Evolutionary conservation across 30 jellyfish, hydroid and myxozoan genomes (phyloP).

Genomic region (Thelohanellus kitauei): DNA sequence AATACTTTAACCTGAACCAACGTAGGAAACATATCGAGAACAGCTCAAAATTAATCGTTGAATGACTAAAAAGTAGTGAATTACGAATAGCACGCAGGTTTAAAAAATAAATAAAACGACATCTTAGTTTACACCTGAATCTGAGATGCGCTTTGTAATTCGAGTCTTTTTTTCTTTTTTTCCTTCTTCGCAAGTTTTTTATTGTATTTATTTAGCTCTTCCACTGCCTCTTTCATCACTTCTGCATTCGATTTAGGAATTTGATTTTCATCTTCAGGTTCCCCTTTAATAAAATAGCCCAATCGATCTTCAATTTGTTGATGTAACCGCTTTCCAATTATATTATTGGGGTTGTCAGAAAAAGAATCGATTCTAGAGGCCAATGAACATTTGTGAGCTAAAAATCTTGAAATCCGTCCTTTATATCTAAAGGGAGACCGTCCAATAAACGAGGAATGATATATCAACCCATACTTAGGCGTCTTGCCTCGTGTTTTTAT

Average conservation of each 20-base stretch:
- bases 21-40: too few species aligned
- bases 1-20: too few species aligned
- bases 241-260: conserved; percentile 69
- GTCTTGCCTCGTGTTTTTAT: conserved; percentile 63
- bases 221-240: conserved; percentile 58
- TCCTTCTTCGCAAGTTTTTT: conserved; percentile 31
- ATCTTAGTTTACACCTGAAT: too few species aligned
- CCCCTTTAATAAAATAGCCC: conserved; percentile 54
- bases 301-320: conserved; percentile 83
- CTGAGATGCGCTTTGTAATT: too few species aligned
- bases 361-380: background rate
- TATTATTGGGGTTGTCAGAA: conserved; percentile 23
- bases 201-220: conserved; percentile 11
- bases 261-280: too few species aligned
- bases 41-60: too few species aligned
- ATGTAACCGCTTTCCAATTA: conserved; percentile 50
- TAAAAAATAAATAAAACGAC: too few species aligned
- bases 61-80: too few species aligned
- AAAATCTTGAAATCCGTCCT: conserved; percentile 60
- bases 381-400: conserved; percentile 23
- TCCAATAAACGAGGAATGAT: conserved; percentile 75
- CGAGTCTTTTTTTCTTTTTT: conserved; percentile 19
- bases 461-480: conserved; percentile 66
- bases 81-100: too few species aligned
- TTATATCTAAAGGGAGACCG: conserved; percentile 63